Base-by-base conservation (phyloP, 2,888 invertebrate species). In the Yponomeuta malinellus region DNA sequence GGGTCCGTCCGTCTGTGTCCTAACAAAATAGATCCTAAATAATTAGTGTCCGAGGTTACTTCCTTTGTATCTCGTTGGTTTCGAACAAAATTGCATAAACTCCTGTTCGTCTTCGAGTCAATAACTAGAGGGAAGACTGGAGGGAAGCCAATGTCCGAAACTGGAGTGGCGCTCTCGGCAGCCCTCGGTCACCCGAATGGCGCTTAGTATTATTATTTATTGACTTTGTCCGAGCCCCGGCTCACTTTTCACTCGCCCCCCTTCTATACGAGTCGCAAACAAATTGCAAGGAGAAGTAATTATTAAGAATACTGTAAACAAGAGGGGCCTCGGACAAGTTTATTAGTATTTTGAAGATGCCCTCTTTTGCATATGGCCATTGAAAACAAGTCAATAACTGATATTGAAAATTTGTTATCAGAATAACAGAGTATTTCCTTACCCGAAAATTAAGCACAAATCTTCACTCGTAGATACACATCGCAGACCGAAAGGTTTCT, bases 151-250 rank as follows among this genome's bases (percentile, higher is more conserved):
- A 23, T 68, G 52, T 70, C 63, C 63, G 15, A 65, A 71, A 71
- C 12, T 66, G 37, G 67, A 71, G 67, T 31, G n/a, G n/a, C n/a
- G 43, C 66, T 48, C 43, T 10, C 31, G 75, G 76, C 77, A 73
- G 71, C 79, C 81, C 82, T 81, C 81, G 87, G 86, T 86, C 87
- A 86, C 81, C 85, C 86, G 82, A 80, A 81, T 85, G 85, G 81
- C 87, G 86, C 87, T 89, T 86, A 85, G 84, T 84, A 87, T 89
- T 91, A 92, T 91, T 91, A 90, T 90, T 90, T 92, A 90, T 90
- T 87, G 89, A 87, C 87, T 86, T 81, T 70, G 73, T 78, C 80
- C 75, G 76, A 78, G 79, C 83, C 85, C 80, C 83, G 80, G 81
- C 84, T 87, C 87, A 85, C 85, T 86, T 86, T 89, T 85, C 88